Evolutionary conservation across 2,888 invertebrate species (phyloP), one percentile per base, ranked within the genome.

Genomic region (Oegoconia quadripuncta): DNA sequence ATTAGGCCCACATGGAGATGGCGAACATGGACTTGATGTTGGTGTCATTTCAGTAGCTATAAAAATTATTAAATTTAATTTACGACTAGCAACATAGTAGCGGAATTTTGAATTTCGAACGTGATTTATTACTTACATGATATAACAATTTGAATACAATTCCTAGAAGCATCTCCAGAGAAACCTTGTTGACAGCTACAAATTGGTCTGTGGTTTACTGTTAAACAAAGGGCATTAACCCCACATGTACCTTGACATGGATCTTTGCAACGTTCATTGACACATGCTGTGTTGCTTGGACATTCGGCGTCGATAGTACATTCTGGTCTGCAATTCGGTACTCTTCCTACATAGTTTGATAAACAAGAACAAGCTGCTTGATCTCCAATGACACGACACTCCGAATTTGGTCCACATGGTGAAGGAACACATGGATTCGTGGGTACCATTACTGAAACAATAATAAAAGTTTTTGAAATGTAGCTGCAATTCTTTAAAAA

Each of bases 291-390:
- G 64, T 94, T 93, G 57, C 92, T 92, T 1, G 95, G 91, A 64
- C 96, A 96, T 74, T 96, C 96, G 6, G 93, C 91, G 61, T 93
- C 91, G 46, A 92, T 92, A 3, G 91, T 91, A 66, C 95, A 95
- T 75, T 95, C 95, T 0, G 96, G 95, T 59, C 95, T 89, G 64
- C 96, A 96, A 63, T 94, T 95, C 17, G 95, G 95, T 34, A 96
- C 94, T 52, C 95, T 90, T 44, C 96, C 96, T 33, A 95, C 90
- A 65, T 92, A 95, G 64, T 95, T 93, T 16, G 91, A 88, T 51
- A 93, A 80, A 73, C 95, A 96, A 31, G 95, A 95, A 67, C 95
- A 95, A 33, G 95, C 95, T n/a, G 95, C 92, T 75, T 95, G 93
- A 42, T 92, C 91, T 38, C 94, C 93, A 48, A 95, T 92, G 31